Percentiles rank a stretch among this genome's conserved stretches.
Evolutionary conservation across 2,113 vertebrate genomes (phyloP).

Genomic region (Pungitius pungitius): DNA sequence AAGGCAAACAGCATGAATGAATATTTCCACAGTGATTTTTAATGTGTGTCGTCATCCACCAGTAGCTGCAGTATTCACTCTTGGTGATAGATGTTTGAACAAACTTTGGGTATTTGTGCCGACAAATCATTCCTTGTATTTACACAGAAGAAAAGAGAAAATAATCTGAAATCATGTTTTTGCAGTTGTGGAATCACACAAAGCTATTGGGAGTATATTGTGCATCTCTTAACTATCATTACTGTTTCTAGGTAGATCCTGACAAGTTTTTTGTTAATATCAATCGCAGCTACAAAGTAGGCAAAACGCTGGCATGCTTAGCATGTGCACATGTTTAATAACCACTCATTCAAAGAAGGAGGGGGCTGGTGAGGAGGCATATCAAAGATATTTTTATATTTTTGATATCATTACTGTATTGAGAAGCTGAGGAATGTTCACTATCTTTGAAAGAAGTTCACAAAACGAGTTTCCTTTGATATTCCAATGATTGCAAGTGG

Average conservation of each 20-base stretch:
- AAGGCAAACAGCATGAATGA: conserved; percentile 11
- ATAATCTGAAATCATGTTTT: conserved; percentile 10
- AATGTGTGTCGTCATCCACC: conserved; percentile 2
- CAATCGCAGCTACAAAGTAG: conserved; percentile 46
- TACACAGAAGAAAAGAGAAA: conserved; percentile 31
- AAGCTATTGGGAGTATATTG: conserved; percentile 18
- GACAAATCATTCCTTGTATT: conserved; percentile 67
- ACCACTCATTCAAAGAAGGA: conserved; percentile 64
- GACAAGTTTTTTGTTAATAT: conserved; percentile 50
- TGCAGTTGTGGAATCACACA: conserved; percentile 17
- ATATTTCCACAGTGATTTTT: conserved; percentile 4
- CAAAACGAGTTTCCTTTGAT: conserved; percentile 42
- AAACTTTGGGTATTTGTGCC: conserved; percentile 17
- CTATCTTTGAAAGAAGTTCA: conserved; percentile 29
- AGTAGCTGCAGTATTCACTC: conserved; percentile 8
- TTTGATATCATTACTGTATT: conserved; percentile 65
- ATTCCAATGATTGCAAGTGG: conserved; percentile 53
- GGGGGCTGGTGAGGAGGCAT: conserved; percentile 26
- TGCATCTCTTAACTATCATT: conserved; percentile 13
- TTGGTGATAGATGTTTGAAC: conserved; percentile 5
- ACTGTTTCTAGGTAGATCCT: conserved; percentile 26
- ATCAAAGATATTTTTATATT: conserved; percentile 39
- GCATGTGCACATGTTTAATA: conserved; percentile 52
- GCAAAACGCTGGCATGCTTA: conserved; percentile 21
- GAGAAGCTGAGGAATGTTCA: conserved; percentile 59